Evolutionary conservation across 2,888 invertebrate species (phyloP), one percentile per base, ranked within the genome.

Genomic region (Pheosia tremula): DNA sequence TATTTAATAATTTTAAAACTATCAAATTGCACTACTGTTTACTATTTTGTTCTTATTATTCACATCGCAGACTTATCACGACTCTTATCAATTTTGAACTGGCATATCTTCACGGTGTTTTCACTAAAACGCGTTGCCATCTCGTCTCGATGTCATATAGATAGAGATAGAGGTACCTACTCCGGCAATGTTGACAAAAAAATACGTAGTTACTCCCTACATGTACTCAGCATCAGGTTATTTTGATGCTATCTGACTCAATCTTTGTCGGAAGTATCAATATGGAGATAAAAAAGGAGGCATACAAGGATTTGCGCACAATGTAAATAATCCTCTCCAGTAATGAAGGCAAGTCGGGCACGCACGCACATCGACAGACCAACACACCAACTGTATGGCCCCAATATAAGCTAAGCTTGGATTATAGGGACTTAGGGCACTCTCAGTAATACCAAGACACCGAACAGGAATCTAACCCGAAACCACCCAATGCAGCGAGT

Each of bases 121-220:
- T 81, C 66, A 78, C 80, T 83, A 79, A 83, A 85, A 82, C 83
- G 80, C 72, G 77, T 79, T 78, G 67, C 79, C 72, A 77, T 76
- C 79, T 80, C 81, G 77, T 71, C 80, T 74, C 74, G 60, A 70
- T 76, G 67, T 82, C 80, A 80, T 83, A 85, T 84, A 84, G 68
- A 67, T 70, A 24, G 1, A 84, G 68, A 67, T 70, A 24, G 1
- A 24, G 24, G 24, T 24, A 24, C 24, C 24, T 24, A 74, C 81
- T 69, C 74, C 71, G 79, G 79, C 84, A 82, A 87, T 90, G 86
- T 92, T 91, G 87, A 90, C 92, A 81, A 83, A 88, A 91, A 91
- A 91, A 91, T 89, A 87, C 64, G 73, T 66, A 66, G 73, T 72
- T 82, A 74, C 77, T 73, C 77, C 69, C 70, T 78, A 79, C 80